These are phyloP conservation scores for Holothuria leucospilota DNA, from an alignment of 53 echinoderm and acorn worm genomes.

Conservation along the genomic window DNA sequence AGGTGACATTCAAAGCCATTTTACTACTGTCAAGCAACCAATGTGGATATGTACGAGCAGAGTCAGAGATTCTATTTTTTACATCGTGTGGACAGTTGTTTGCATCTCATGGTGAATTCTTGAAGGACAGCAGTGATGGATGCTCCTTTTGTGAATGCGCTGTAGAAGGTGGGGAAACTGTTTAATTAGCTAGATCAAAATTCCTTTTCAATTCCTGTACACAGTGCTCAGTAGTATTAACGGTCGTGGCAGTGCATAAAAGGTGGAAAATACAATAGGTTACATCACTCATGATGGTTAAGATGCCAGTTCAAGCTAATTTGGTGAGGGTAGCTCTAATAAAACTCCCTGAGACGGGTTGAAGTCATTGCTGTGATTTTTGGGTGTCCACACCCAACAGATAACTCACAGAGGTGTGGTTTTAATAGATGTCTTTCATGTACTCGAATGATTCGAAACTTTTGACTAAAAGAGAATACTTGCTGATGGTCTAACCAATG, in stretches of 20 bases:
- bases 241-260: slow-evolving; percentile 1
- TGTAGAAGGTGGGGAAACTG: too few species aligned
- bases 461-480: background rate
- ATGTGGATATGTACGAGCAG: too few species aligned
- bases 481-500: background rate
- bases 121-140: too few species aligned
- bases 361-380: slow-evolving; percentile 12
- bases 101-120: too few species aligned
- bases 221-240: background rate
- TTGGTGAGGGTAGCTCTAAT: background rate
- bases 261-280: slow-evolving; percentile 23
- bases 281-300: background rate
- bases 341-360: background rate
- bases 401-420: background rate
- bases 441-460: slow-evolving; percentile 31
- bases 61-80: too few species aligned
- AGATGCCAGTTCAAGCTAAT: background rate
- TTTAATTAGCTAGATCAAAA: too few species aligned
- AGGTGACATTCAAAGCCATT: too few species aligned
- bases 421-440: slow-evolving; percentile 42
- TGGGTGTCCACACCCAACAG: background rate
- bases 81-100: too few species aligned
- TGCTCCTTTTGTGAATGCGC: too few species aligned
- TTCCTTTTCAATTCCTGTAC: too few species aligned
- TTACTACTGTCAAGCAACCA: too few species aligned